Evolutionary conservation across 2,888 invertebrate genomes (phyloP), one percentile per base, ranked within the genome.

Genomic region (Cryptus viduatorius): DNA sequence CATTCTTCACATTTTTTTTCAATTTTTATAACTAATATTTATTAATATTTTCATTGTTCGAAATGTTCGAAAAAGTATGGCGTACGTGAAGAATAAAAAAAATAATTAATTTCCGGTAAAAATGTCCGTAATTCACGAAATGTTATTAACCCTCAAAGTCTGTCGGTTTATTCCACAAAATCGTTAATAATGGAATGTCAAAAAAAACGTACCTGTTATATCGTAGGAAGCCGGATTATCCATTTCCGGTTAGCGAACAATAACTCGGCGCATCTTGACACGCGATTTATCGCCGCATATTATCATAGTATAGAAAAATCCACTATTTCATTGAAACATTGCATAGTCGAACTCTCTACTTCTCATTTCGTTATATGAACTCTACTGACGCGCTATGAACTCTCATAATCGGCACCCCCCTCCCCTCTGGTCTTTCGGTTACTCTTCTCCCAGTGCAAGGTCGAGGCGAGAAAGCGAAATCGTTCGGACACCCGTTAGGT

Each of bases 401-500:
- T 71, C 46, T 46, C 65, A 72, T 71, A 75, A 71, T 64, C 75
- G 82, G 48, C 81, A 65, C 64, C 37, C 16, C 37, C 61, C 37
- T 4, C 56, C 12, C 19, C 4, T 10, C 56, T 3, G 1, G 29
- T 29, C 61, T 61, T 5, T 61, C 61, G 29, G 29, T 61, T 14
- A 5, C 53, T 19, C 24, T 24, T 46, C 37, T 46, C 19, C 16
- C 64, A 65, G 77, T 80, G 80, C 82, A 85, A 81, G 80, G 85
- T 83, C 85, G 79, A 80, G 85, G 72, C 72, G 68, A 81, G 64
- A 73, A 72, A 85, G 76, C 67, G 75, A 86, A 86, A 89, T 85
- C 83, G 81, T 64, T 81, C 59, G 89, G 89, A 88, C 90, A 90
- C 89, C 90, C 90, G 90, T 90, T 90, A 89, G 86, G 84, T 83